phyloP scores from a whole-genome alignment of 2,113 vertebrate genomes.

The Trachemys scripta region DNA sequence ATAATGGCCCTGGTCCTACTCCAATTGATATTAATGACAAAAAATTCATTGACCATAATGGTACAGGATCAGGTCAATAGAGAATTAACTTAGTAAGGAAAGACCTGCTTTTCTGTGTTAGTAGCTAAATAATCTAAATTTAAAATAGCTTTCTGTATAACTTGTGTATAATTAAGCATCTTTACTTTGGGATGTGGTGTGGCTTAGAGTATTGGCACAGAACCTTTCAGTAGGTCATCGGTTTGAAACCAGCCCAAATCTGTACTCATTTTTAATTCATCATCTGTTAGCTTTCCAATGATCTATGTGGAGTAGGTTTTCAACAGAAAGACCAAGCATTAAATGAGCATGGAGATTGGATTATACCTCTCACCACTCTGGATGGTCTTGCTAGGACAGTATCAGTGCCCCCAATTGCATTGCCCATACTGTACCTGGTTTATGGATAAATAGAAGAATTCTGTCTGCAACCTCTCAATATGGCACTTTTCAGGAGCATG shows the following conservation, averaged over 20 bases:
- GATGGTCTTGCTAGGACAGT: not conserved
- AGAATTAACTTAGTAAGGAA: not conserved
- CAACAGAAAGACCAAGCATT: not conserved
- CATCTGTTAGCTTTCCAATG: not conserved
- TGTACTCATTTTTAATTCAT: not conserved
- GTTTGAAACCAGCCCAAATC: not conserved
- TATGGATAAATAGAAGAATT: not conserved
- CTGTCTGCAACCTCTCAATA: not conserved
- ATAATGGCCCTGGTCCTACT: conserved; percentile 10
- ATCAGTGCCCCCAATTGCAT: not conserved
- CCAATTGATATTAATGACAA: not conserved
- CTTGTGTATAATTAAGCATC: not conserved
- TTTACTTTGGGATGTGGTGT: not conserved
- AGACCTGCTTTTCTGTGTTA: not conserved
- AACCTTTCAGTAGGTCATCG: not conserved
- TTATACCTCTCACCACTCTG: not conserved
- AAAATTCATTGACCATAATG: conserved; percentile 29
- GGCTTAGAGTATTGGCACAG: not conserved
- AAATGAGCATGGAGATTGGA: not conserved
- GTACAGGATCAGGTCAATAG: not conserved
- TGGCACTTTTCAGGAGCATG: not conserved
- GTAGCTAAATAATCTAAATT: conserved; percentile 18
- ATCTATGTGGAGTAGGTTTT: not conserved
- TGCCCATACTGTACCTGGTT: not conserved
- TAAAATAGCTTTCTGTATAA: conserved; percentile 5